Evolutionary conservation across 2,113 vertebrate species (phyloP), one percentile per base, ranked within the genome.

Genomic region (Rostratula benghalensis): DNA sequence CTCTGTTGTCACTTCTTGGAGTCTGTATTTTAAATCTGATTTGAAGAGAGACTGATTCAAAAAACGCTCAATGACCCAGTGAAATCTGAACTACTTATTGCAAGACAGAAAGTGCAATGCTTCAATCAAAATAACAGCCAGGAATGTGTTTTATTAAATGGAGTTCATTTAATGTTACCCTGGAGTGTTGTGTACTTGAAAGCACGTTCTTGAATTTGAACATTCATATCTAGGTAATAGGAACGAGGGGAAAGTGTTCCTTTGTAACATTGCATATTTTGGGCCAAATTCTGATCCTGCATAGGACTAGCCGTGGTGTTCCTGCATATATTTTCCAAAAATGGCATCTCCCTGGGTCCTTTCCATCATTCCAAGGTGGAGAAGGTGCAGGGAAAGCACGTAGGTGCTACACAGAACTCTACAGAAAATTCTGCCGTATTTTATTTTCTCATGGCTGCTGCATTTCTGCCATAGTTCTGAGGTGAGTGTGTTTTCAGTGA

Each of bases 81-180:
- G 93, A 96, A 93, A 96, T 77, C 85, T 81, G 90, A 94, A 41
- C 90, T 94, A 54, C 85, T 87, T 70, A 67, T 9, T 90, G 78
- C 75, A 67, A 50, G 71, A 77, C 70, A 90, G 71, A 85, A 91
- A 93, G 39, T 61, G 50, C 51, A 83, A 77, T 61, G 90, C 80
- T 88, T 89, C 87, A 54, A 85, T 92, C 93, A 88, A 87, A 95
- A 74, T 50, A 97, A 90, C 88, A 85, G 43, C 79, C 70, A 87
- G 92, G 92, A 96, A 95, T 96, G 93, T 94, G 87, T 95, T 95
- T 96, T 96, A 94, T 96, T 95, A 94, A 95, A 90, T 19, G 48
- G 54, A 86, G 71, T 80, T 77, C 37, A 43, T 85, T 87, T 88
- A 88, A 94, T 93, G 77, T 45, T 74, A 73, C 92, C 82, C 94